Conservation (phyloP, 2,888 invertebrate species). For the Ernsta delagoae region DNA sequence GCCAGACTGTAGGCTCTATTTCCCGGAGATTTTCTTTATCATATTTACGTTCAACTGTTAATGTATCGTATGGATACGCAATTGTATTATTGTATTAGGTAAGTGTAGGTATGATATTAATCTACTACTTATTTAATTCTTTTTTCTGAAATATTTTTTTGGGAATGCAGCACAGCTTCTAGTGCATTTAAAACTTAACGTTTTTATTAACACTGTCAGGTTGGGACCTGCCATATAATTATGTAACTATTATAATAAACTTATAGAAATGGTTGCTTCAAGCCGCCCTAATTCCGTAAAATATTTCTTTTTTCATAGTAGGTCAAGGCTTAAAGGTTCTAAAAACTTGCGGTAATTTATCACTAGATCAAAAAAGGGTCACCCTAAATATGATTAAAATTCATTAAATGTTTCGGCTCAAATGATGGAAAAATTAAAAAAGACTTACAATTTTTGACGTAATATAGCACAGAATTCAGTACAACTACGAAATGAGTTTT, state of each 20-base stretch:
- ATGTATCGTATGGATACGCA: not conserved
- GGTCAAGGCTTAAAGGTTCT: not conserved
- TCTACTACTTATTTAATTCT: not conserved
- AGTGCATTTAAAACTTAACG: too few relatives aligned
- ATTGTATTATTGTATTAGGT: not conserved
- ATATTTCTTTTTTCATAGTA: not conserved
- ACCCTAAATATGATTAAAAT: too few relatives aligned
- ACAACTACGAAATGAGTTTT: conserved; percentile 10
- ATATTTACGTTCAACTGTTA: not conserved
- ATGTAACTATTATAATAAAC: too few relatives aligned
- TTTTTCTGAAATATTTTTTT: too few relatives aligned
- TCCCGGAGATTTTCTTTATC: not conserved
- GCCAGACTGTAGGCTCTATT: not conserved
- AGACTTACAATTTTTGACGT: not conserved
- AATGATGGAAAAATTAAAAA: not conserved
- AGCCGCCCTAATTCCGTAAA: not conserved
- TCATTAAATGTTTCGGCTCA: not conserved
- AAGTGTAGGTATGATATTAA: too few relatives aligned
- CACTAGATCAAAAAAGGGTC: not conserved
- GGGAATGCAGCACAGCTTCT: too few relatives aligned
- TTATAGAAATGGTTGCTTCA: too few relatives aligned
- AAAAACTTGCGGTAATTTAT: not conserved
- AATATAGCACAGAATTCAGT: not conserved
- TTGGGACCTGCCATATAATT: too few relatives aligned
- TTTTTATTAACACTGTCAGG: too few relatives aligned